Percentiles rank a stretch among this genome's conserved stretches.
Evolutionary conservation across 1,140 invertebrate genomes (phyloP).

Genomic region (Drosophila lowei): DNA sequence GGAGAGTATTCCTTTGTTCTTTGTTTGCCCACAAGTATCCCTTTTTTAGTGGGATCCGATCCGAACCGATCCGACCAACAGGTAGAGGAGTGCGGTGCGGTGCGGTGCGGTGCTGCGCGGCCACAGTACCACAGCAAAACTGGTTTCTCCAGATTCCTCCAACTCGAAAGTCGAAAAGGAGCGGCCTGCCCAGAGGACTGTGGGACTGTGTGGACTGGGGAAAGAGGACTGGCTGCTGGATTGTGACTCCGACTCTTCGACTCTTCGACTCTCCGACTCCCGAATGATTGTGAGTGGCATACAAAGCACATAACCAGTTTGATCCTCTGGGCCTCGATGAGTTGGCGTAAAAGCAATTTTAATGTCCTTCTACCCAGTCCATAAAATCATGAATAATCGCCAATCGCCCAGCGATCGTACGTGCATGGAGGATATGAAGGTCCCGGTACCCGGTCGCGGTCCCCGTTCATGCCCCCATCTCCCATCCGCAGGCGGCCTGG

Average conservation of each 20-base stretch:
- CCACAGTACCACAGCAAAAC: conserved; percentile 37
- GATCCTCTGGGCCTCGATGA: conserved; percentile 71
- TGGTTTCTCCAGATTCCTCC: conserved; percentile 25
- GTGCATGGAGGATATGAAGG: conserved; percentile 55
- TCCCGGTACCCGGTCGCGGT: conserved; percentile 1
- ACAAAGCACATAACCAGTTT: conserved; percentile 77
- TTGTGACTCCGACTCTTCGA: conserved; percentile 9
- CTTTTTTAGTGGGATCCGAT: conserved; percentile 76
- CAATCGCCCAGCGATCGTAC: conserved; percentile 44
- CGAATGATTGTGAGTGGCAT: conserved; percentile 66
- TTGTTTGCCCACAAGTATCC: conserved; percentile 63
- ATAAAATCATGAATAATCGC: conserved; percentile 81
- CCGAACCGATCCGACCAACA: conserved; percentile 42
- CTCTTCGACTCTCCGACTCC: conserved; percentile 16
- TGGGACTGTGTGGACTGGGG: conserved; percentile 23
- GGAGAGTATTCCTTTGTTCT: conserved; percentile 23
- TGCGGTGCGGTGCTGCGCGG: conserved; percentile 54
- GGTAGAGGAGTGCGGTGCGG: conserved; percentile 61
- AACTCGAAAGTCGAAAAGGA: conserved; percentile 14
- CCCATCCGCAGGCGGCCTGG: conserved; percentile 2
- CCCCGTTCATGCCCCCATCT: neutral
- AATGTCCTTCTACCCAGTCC: conserved; percentile 78
- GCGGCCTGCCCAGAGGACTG: conserved; percentile 19
- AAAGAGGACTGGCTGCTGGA: conserved; percentile 10
- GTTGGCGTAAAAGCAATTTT: conserved; percentile 81